Evolutionary conservation across 2,113 vertebrate genomes (phyloP), one percentile per base, ranked within the genome.

Genomic region (Coturnix japonica): DNA sequence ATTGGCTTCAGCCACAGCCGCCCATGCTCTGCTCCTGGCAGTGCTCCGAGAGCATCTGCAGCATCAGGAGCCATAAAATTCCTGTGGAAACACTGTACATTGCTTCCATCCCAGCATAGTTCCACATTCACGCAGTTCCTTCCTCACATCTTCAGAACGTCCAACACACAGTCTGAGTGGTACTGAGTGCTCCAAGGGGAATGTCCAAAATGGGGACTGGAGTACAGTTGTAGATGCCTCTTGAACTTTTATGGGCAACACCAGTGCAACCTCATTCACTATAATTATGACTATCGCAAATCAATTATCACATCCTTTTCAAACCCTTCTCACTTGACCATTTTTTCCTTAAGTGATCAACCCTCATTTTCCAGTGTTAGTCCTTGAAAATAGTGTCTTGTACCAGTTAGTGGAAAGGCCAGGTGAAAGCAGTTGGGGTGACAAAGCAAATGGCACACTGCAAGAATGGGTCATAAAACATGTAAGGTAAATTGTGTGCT

Each of bases 11-110:
- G 71, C 85, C 72, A 54, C 84, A 92, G 67, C 46, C 20, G 0
- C 63, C 66, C 66, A 44, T 79, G 84, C 81, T 64, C 67, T 69
- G 47, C 5, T 94, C 67, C 75, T 76, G 49, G 85, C 78, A 92
- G 85, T 76, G 49, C 26, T 72, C 85, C n/a, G 41, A 85, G 76
- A 89, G 75, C 67, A 89, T 73, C 78, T 80, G 70, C 93, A 85
- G 20, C 14, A 91, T 73, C 78, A 82, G 66, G 92, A 87, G 20
- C 16, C 33, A 78, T 67, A 92, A 94, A 85, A 76, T 31, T 61
- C 61, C 57, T 6, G 21, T 18, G 46, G 56, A 90, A 93, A 85
- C 56, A 49, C 20, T 44, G 41, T 66, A 63, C 85, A 85, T 73
- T 37, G 37, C 72, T 94, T 70, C 88, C 80, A 44, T 85, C 87